Evolutionary conservation across 2,113 vertebrate species (phyloP).

Genomic region (Hyperopisus bebe): DNA sequence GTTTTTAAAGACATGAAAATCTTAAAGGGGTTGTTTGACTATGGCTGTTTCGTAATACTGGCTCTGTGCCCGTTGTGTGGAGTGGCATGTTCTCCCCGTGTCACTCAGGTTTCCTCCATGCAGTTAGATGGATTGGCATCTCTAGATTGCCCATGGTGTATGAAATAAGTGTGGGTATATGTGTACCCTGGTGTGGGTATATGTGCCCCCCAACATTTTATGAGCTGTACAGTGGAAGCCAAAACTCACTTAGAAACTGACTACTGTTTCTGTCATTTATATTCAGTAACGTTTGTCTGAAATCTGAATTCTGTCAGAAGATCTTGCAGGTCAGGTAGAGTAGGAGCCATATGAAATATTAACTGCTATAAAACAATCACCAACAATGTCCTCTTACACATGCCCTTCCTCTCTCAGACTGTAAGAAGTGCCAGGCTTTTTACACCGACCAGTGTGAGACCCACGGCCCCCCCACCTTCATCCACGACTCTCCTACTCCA

Average conservation of each 20-base stretch:
- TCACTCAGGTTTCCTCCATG: neutral
- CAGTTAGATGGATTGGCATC: neutral
- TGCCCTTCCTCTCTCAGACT: slow-evolving; percentile 48
- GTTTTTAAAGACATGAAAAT: neutral
- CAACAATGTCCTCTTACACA: neutral
- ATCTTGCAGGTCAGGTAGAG: neutral
- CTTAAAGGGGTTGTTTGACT: neutral
- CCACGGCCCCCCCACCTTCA: slow-evolving; percentile 55
- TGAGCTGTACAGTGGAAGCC: neutral
- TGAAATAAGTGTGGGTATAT: neutral
- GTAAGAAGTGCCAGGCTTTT: slow-evolving; percentile 63
- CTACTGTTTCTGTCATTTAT: neutral
- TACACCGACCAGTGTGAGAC: slow-evolving; percentile 58
- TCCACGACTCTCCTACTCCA: slow-evolving; percentile 57
- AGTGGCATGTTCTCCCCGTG: neutral
- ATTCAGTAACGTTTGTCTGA: neutral
- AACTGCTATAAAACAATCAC: neutral
- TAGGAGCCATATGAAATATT: neutral
- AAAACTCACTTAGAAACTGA: neutral
- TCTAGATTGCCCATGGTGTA: neutral
- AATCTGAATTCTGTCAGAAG: neutral
- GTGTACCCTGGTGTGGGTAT: neutral
- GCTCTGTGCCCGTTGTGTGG: neutral
- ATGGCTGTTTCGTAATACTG: neutral
- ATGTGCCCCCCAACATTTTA: neutral